These are phyloP conservation scores for Autographa pulchrina DNA, from an alignment of 2,888 invertebrate genomes.

Conservation along the genomic window DNA sequence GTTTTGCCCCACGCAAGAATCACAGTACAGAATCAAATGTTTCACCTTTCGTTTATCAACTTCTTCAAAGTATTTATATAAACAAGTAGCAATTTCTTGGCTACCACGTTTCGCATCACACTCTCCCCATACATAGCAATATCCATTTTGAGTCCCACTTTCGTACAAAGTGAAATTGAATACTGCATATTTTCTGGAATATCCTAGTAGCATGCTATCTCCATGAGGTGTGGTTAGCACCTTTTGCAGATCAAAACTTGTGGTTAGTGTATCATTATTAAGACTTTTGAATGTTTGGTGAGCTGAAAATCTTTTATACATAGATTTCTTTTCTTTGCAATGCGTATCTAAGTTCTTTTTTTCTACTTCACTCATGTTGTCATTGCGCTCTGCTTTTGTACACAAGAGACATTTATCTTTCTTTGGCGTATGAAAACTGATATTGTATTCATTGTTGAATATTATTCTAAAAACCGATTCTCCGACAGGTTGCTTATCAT, in stretches of 20 bases:
- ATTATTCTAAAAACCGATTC: slow-evolving; percentile 20
- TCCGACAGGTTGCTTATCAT: slow-evolving; percentile 13
- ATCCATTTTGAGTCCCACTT: slow-evolving; percentile 47
- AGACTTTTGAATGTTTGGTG: slow-evolving; percentile 24
- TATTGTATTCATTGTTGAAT: slow-evolving; percentile 15
- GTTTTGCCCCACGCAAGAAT: slow-evolving; percentile 49
- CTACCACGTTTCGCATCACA: slow-evolving; percentile 62
- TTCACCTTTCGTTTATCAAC: slow-evolving; percentile 47
- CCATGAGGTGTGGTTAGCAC: slow-evolving; percentile 26
- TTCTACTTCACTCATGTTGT: slow-evolving; percentile 19
- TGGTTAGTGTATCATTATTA: too few species aligned
- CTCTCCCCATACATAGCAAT: too few species aligned
- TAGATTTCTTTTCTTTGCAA: slow-evolving; percentile 19
- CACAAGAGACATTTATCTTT: slow-evolving; percentile 16
- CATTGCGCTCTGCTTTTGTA: slow-evolving; percentile 8
- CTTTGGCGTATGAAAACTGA: slow-evolving; percentile 18
- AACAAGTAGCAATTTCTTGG: slow-evolving; percentile 60
- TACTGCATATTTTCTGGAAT: slow-evolving; percentile 32
- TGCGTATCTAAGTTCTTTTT: slow-evolving; percentile 19
- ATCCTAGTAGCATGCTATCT: slow-evolving; percentile 26
- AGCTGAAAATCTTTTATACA: slow-evolving; percentile 23
- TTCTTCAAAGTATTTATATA: slow-evolving; percentile 43
- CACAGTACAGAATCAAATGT: slow-evolving; percentile 43
- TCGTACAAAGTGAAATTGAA: slow-evolving; percentile 27
- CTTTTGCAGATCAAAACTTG: slow-evolving; percentile 27